Percentiles rank a stretch among this genome's conserved stretches.
Conservation (phyloP, 2,888 invertebrate genomes). For the Philhelius pedissequus region DNA sequence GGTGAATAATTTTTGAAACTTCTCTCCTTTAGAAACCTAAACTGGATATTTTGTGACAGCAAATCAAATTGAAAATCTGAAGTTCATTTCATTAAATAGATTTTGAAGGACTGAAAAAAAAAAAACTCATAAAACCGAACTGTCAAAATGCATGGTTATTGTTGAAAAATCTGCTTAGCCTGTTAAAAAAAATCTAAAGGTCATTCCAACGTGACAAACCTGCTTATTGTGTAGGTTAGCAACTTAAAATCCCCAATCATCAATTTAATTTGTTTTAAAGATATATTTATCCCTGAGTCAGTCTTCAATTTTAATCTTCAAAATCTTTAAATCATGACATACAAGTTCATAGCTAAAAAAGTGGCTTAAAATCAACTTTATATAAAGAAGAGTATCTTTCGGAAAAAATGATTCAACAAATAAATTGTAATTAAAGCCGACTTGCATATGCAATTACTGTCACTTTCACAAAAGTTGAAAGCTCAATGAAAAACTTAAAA, state of each 20-base stretch:
- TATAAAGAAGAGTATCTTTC: not conserved
- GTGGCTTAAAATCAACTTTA: not conserved
- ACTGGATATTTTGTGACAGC: too few relatives aligned
- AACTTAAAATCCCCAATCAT: not conserved
- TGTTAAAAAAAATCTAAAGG: not conserved
- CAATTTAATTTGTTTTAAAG: not conserved
- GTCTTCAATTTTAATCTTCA: not conserved
- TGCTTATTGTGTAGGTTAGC: not conserved
- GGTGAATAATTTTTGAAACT: too few relatives aligned
- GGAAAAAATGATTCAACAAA: conserved; percentile 16
- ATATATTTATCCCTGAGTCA: not conserved
- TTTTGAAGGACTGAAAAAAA: too few relatives aligned
- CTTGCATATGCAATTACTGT: conserved; percentile 49
- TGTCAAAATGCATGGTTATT: not conserved
- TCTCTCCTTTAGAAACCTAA: too few relatives aligned
- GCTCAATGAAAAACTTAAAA: conserved; percentile 2
- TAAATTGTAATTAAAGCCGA: conserved; percentile 44
- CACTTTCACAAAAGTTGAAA: conserved; percentile 53
- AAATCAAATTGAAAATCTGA: too few relatives aligned
- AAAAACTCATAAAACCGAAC: not conserved
- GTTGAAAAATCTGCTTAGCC: not conserved
- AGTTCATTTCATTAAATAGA: too few relatives aligned
- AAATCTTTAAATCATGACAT: conserved; percentile 8
- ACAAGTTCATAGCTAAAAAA: not conserved
- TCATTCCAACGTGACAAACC: not conserved